These are phyloP conservation scores for Podotricha telesiphe DNA, from an alignment of 2,888 invertebrate species.

Conservation along the genomic window DNA sequence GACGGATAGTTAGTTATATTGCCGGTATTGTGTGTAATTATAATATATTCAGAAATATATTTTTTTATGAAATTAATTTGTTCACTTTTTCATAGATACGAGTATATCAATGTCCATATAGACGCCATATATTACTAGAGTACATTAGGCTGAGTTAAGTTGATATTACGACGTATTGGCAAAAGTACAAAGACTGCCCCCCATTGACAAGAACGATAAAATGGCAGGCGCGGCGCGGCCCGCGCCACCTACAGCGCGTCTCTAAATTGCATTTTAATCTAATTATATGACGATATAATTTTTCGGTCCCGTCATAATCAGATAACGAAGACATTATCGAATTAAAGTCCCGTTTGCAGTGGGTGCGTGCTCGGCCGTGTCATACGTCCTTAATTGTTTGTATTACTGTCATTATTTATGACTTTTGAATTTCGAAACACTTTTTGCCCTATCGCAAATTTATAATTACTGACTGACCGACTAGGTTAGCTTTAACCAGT, in stretches of 20 bases:
- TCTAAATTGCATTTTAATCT: slow-evolving; percentile 83
- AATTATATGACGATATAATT: slow-evolving; percentile 81
- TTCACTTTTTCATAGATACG: background rate
- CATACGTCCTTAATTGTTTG: slow-evolving; percentile 34
- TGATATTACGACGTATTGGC: slow-evolving; percentile 23
- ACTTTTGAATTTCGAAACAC: background rate
- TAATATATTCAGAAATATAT: too few relatives aligned
- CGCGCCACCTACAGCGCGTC: slow-evolving; percentile 76
- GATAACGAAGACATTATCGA: slow-evolving; percentile 78
- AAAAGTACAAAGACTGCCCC: slow-evolving; percentile 32
- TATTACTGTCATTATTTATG: slow-evolving; percentile 21
- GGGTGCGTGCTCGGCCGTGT: slow-evolving; percentile 58
- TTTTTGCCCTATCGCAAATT: too few relatives aligned
- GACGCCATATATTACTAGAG: background rate
- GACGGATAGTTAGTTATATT: too few relatives aligned
- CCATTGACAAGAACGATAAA: slow-evolving; percentile 54
- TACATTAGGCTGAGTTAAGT: background rate
- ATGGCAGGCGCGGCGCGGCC: slow-evolving; percentile 58
- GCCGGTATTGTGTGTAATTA: too few relatives aligned
- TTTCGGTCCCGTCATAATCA: slow-evolving; percentile 80
- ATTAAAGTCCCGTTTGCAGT: slow-evolving; percentile 70
- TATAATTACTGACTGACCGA: background rate
- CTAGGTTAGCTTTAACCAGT: background rate
- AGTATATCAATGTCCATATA: too few relatives aligned
- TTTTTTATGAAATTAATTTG: background rate